These are phyloP conservation scores for Piliocolobus tephrosceles DNA, from an alignment of 2,113 vertebrate genomes.

Conservation along the genomic window DNA sequence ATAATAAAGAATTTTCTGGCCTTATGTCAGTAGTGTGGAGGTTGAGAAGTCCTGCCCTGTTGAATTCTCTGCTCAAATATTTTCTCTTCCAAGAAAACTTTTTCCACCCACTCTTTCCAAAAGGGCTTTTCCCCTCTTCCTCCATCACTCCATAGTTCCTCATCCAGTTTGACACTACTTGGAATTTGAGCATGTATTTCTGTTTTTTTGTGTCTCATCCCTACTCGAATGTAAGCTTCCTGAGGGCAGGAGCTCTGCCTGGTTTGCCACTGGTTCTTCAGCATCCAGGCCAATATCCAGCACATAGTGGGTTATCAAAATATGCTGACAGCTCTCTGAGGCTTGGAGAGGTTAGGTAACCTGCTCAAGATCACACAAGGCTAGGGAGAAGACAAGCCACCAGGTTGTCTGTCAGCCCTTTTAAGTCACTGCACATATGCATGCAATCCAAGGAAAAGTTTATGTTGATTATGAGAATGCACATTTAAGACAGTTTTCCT, in stretches of 20 bases:
- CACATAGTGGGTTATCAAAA: neutral
- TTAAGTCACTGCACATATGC: neutral
- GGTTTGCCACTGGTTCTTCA: neutral
- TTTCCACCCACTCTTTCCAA: neutral
- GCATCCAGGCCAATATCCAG: neutral
- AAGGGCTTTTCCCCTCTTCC: neutral
- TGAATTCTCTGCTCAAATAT: neutral
- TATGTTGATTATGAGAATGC: neutral
- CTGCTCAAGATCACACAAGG: neutral
- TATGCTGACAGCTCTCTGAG: neutral
- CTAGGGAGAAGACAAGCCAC: neutral
- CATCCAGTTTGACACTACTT: neutral
- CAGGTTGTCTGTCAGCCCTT: fast-evolving
- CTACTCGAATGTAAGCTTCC: neutral
- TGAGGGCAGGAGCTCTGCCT: neutral
- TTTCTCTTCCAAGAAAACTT: neutral
- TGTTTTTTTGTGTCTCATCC: neutral
- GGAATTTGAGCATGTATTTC: neutral
- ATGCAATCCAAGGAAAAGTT: neutral
- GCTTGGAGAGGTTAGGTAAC: neutral
- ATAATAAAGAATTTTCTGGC: fast-evolving
- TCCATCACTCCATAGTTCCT: too few relatives aligned
- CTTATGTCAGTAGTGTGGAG: neutral
- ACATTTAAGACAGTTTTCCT: neutral
- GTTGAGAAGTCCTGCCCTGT: neutral